Conservation (phyloP, 2,797 vertebrate genomes). For the Oryzias sinensis region DNA sequence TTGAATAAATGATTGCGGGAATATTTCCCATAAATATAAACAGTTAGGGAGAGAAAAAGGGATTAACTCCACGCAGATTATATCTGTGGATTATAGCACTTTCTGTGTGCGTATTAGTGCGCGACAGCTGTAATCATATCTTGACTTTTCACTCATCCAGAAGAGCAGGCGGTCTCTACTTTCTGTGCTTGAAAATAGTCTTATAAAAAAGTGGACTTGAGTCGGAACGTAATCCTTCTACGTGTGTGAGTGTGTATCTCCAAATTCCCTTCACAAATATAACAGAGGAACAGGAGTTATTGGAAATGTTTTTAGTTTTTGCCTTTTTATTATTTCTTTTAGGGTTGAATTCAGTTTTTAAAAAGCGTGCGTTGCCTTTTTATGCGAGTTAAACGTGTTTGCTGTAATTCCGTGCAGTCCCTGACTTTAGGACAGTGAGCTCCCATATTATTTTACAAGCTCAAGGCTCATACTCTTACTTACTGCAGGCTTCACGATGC, state of each 20-base stretch:
- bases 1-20: no score
- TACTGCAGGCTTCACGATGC: constrained; percentile 43
- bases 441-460: constrained; percentile 56
- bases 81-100: constrained; percentile 50
- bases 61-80: constrained; percentile 51
- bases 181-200: constrained; percentile 5
- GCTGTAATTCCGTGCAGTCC: constrained; percentile 12
- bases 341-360: neutral
- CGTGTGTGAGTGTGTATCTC: constrained; percentile 9
- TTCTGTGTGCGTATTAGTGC: constrained; percentile 21
- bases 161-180: neutral
- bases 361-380: neutral
- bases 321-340: neutral
- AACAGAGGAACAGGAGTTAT: constrained; percentile 7
- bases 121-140: constrained; percentile 19
- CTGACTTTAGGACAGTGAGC: constrained; percentile 22
- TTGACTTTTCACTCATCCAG: constrained; percentile 11
- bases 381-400: neutral
- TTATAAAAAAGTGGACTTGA: constrained; percentile 6
- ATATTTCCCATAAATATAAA: constrained; percentile 3
- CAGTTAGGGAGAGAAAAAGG: constrained; percentile 33
- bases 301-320: no score
- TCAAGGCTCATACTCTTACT: constrained; percentile 52
- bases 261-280: constrained; percentile 22
- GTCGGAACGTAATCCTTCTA: constrained; percentile 8